phyloP scores from a whole-genome alignment of 2,797 vertebrate genomes.

The Gobionotothen gibberifrons region DNA sequence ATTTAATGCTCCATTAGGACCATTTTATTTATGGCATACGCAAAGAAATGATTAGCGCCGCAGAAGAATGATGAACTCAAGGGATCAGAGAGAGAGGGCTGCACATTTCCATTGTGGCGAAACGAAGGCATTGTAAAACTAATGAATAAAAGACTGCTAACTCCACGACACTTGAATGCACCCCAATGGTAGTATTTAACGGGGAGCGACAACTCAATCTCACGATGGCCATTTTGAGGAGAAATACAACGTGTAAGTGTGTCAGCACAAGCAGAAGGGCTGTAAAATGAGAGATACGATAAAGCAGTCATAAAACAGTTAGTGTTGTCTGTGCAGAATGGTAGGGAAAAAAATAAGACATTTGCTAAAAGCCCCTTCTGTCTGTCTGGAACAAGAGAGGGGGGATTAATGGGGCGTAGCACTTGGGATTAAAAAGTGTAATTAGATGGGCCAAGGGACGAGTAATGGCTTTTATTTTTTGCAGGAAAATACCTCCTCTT shows the following conservation, averaged over 20 bases:
- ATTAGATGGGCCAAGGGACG: constrained; percentile 59
- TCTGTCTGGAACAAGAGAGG: constrained; percentile 43
- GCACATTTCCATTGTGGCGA: constrained; percentile 65
- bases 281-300: constrained; percentile 59
- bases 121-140: constrained; percentile 66
- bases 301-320: constrained; percentile 55
- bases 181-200: constrained; percentile 53
- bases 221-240: constrained; percentile 33
- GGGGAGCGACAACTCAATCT: constrained; percentile 51
- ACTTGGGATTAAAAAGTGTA: constrained; percentile 61
- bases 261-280: constrained; percentile 59
- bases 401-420: constrained; percentile 63
- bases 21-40: constrained; percentile 74
- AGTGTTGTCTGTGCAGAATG: constrained; percentile 38
- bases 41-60: constrained; percentile 71
- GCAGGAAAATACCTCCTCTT: constrained; percentile 41
- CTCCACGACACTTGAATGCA: constrained; percentile 48
- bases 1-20: constrained; percentile 77
- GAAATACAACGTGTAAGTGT: constrained; percentile 44
- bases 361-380: constrained; percentile 33
- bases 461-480: constrained; percentile 40
- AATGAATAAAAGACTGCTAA: constrained; percentile 62
- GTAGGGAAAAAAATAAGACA: constrained; percentile 36
- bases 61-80: constrained; percentile 58
- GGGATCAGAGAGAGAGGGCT: constrained; percentile 61